phyloP scores from a whole-genome alignment of 2,797 vertebrate species.

The Masticophis lateralis region DNA sequence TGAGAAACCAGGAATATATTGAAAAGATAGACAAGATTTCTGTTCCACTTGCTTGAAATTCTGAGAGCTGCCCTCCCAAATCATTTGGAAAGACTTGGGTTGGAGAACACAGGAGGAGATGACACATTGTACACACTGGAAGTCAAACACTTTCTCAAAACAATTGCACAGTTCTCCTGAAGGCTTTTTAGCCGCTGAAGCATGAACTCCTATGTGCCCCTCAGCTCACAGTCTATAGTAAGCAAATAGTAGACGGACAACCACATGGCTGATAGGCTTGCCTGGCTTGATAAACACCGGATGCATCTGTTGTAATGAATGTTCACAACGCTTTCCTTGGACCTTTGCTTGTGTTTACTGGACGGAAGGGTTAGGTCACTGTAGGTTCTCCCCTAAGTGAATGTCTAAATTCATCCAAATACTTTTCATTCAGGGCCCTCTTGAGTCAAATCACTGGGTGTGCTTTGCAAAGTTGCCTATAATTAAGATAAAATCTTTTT shows the following conservation, averaged over 20 bases:
- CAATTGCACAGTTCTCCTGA: background rate
- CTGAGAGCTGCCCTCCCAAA: background rate
- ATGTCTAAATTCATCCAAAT: conserved; percentile 41
- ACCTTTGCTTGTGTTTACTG: background rate
- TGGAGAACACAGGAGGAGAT: background rate
- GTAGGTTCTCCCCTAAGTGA: conserved; percentile 8
- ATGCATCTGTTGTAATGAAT: background rate
- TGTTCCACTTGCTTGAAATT: background rate
- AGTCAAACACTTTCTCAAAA: conserved; percentile 1
- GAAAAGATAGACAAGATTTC: background rate
- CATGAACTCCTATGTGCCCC: background rate
- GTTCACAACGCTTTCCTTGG: background rate
- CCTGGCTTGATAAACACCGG: background rate
- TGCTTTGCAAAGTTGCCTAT: conserved; percentile 45
- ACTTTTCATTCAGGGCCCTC: conserved; percentile 42
- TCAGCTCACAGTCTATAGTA: background rate
- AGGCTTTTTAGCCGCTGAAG: background rate
- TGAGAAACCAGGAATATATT: background rate
- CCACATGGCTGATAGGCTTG: background rate
- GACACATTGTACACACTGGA: background rate
- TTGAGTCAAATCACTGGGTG: conserved; percentile 46
- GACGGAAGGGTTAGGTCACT: background rate
- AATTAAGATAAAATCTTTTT: conserved; percentile 55
- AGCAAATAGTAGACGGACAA: background rate
- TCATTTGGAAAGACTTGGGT: background rate